Percentiles rank a stretch among this genome's conserved stretches.
Evolutionary conservation across 2,888 invertebrate species (phyloP).

Genomic region (Gymnosoma rotundatum): DNA sequence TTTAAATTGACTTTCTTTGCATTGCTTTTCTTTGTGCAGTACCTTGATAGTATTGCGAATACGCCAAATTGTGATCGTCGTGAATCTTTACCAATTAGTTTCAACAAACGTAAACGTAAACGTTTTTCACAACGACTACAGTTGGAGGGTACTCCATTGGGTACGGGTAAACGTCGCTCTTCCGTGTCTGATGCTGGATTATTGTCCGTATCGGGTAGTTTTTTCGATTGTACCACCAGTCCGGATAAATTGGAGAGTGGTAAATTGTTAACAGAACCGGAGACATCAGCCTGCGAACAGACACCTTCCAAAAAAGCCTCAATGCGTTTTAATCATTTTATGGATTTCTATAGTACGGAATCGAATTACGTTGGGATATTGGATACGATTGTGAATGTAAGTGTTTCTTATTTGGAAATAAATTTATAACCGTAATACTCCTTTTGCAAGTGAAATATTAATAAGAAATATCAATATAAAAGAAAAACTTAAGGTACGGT

Average conservation of each 20-base stretch:
- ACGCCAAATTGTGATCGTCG: conserved; percentile 83
- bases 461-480: too few species aligned
- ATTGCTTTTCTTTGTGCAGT: conserved; percentile 72
- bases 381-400: conserved; percentile 94
- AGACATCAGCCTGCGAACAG: conserved; percentile 75
- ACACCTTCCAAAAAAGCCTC: conserved; percentile 80
- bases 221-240: conserved; percentile 93
- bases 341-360: conserved; percentile 97
- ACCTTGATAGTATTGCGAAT: conserved; percentile 82
- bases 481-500: too few species aligned
- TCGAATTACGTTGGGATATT: conserved; percentile 98
- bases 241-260: conserved; percentile 86
- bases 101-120: conserved; percentile 90
- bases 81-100: conserved; percentile 84
- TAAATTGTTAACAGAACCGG: conserved; percentile 78
- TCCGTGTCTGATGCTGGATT: conserved; percentile 93
- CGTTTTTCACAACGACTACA: conserved; percentile 84
- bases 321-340: conserved; percentile 83
- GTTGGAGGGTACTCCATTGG: conserved; percentile 81
- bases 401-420: conserved; percentile 71
- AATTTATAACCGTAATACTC: too few species aligned
- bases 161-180: conserved; percentile 88
- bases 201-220: conserved; percentile 92
- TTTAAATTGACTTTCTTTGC: not conserved
- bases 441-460: too few species aligned